Evolutionary conservation across 2,113 vertebrate genomes (phyloP).

Genomic region (Phylloscopus trochilus): DNA sequence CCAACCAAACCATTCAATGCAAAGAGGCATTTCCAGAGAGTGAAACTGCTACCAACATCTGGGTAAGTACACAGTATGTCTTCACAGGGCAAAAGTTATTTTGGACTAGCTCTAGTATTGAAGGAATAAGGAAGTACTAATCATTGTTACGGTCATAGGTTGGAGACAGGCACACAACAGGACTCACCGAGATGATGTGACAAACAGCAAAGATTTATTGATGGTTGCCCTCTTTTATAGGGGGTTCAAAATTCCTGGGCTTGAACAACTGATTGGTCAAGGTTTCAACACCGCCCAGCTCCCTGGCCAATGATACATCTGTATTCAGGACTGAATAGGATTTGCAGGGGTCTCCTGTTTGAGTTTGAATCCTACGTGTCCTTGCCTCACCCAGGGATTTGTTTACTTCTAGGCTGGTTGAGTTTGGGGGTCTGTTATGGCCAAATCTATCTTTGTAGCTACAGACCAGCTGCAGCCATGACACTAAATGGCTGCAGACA

Average conservation of each 20-base stretch:
- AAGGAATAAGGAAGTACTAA: not conserved
- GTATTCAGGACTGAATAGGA: not conserved
- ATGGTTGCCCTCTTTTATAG: not conserved
- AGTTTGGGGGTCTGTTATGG: not conserved
- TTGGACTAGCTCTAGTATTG: not conserved
- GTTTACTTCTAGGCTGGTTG: not conserved
- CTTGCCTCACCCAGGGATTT: not conserved
- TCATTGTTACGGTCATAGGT: not conserved
- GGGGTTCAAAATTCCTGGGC: not conserved
- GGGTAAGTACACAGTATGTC: not conserved
- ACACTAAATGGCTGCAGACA: not conserved
- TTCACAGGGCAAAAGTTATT: not conserved
- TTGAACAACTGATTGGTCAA: not conserved
- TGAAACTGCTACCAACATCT: not conserved
- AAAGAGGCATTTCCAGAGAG: not conserved
- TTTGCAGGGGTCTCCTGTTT: not conserved
- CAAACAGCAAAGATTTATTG: not conserved
- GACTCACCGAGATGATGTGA: not conserved
- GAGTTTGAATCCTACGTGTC: not conserved
- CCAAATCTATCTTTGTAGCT: not conserved
- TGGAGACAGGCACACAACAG: not conserved
- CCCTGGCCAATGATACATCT: not conserved
- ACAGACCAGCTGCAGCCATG: not conserved
- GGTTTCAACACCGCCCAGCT: not conserved
- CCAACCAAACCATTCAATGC: not conserved